These are phyloP conservation scores for Ferdinandea cuprea DNA, from an alignment of 2,888 invertebrate genomes.

Conservation along the genomic window DNA sequence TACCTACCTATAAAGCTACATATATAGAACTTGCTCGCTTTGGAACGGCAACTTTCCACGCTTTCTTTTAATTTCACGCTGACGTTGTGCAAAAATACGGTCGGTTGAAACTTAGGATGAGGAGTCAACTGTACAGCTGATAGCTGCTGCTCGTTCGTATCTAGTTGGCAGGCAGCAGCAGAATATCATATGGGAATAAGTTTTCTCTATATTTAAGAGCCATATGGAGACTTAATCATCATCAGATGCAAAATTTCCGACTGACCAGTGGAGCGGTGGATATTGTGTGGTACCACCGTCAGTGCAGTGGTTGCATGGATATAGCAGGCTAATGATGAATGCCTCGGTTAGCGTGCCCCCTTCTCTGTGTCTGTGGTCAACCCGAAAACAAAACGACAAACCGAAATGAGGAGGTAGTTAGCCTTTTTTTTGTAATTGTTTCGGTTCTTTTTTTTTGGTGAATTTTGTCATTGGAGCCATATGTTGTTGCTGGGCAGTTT, in stretches of 20 bases:
- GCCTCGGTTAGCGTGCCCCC: constrained; percentile 14
- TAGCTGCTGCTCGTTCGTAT: constrained; percentile 2
- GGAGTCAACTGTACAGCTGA: constrained; percentile 14
- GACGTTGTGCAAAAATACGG: constrained; percentile 36
- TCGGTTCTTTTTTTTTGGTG: too few species aligned
- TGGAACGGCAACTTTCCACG: constrained; percentile 14
- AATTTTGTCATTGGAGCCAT: neutral
- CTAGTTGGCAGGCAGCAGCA: neutral
- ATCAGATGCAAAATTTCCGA: constrained; percentile 15
- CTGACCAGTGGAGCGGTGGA: constrained; percentile 23
- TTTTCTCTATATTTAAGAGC: constrained; percentile 1
- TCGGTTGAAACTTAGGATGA: neutral
- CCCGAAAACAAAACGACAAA: constrained; percentile 34
- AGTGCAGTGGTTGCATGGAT: constrained; percentile 32
- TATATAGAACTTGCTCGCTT: constrained; percentile 20
- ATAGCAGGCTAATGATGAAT: constrained; percentile 44
- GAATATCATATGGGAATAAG: constrained; percentile 1
- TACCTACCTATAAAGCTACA: too few species aligned
- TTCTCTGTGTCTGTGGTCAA: constrained; percentile 26
- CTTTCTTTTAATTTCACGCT: constrained; percentile 58
- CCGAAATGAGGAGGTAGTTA: neutral
- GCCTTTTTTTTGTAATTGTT: constrained; percentile 1
- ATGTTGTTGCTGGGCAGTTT: too few species aligned
- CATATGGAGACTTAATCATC: constrained; percentile 28
- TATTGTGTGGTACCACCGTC: constrained; percentile 17